Percentiles rank a stretch among this genome's conserved stretches.
Evolutionary conservation across 2,888 invertebrate species (phyloP).

Genomic region (Bugula neritina): DNA sequence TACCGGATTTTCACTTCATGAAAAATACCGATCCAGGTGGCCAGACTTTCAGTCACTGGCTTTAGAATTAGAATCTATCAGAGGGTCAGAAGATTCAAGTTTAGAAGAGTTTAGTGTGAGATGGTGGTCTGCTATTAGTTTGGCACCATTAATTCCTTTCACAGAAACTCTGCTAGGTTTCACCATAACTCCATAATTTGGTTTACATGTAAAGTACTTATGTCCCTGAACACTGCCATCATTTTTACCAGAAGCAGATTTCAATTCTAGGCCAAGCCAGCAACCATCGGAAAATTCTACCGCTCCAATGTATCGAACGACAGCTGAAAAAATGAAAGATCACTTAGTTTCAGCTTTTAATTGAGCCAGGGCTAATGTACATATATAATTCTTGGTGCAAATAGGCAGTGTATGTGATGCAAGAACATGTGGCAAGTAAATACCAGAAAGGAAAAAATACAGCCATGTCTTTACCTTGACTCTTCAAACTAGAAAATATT

Average conservation of each 20-base stretch:
- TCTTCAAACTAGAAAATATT: too few species aligned
- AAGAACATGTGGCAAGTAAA: too few species aligned
- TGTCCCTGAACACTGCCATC: conserved; percentile 51
- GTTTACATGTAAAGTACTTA: conserved; percentile 48
- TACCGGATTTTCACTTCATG: too few species aligned
- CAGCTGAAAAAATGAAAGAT: conserved; percentile 43
- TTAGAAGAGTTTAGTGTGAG: background rate
- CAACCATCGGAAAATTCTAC: conserved; percentile 56
- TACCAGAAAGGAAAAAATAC: too few species aligned
- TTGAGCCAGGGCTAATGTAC: background rate
- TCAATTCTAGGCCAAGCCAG: conserved; percentile 57
- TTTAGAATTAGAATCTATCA: background rate
- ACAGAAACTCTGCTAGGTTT: conserved; percentile 52
- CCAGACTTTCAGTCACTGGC: background rate
- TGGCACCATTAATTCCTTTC: conserved; percentile 57
- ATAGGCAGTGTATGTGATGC: too few species aligned
- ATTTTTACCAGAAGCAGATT: conserved; percentile 52
- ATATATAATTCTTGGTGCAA: too few species aligned
- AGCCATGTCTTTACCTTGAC: too few species aligned
- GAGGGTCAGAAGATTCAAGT: background rate
- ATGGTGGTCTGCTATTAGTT: conserved; percentile 41
- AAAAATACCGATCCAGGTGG: too few species aligned
- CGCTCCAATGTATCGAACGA: conserved; percentile 53
- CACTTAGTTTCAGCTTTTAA: too few species aligned
- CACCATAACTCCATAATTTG: conserved; percentile 51